These are phyloP conservation scores for Caenorhabditis drosophilae DNA, from an alignment of 2,888 invertebrate species.

Conservation along the genomic window DNA sequence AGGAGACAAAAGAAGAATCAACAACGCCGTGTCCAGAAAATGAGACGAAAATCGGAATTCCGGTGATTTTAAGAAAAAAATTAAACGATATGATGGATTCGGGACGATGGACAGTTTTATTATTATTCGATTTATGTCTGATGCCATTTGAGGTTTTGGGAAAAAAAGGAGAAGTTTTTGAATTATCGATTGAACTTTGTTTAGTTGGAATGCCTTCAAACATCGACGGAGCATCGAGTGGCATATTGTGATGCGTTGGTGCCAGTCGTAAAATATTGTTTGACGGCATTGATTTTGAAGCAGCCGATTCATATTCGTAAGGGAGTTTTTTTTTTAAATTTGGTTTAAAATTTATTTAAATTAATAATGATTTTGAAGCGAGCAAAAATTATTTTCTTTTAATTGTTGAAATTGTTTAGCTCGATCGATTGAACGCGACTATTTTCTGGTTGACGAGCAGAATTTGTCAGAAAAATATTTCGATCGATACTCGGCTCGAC, in stretches of 20 bases:
- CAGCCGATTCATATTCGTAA: neutral
- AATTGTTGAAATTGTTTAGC: slow-evolving; percentile 17
- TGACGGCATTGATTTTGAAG: slow-evolving; percentile 2
- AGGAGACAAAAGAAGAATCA: neutral
- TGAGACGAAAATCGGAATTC: slow-evolving; percentile 11
- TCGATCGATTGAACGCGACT: slow-evolving; percentile 12
- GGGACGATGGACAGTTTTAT: neutral
- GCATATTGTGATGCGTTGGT: slow-evolving; percentile 6
- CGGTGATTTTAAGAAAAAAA: slow-evolving; percentile 2
- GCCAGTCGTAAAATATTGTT: neutral
- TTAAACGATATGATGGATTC: neutral
- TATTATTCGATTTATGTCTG: slow-evolving; percentile 6
- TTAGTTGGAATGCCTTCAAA: neutral
- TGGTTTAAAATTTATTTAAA: neutral
- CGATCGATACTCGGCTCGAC: slow-evolving; percentile 15
- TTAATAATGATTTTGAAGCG: slow-evolving; percentile 3
- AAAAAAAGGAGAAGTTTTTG: neutral
- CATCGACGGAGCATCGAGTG: neutral
- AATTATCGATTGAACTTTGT: neutral
- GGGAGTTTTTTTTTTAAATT: neutral
- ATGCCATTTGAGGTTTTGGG: slow-evolving; percentile 4
- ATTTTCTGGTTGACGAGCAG: slow-evolving; percentile 9
- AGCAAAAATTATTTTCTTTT: neutral
- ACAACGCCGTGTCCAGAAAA: neutral
- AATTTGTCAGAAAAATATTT: slow-evolving; percentile 4